phyloP scores from a whole-genome alignment of 2,797 vertebrate genomes.

The Cyclopterus lumpus region DNA sequence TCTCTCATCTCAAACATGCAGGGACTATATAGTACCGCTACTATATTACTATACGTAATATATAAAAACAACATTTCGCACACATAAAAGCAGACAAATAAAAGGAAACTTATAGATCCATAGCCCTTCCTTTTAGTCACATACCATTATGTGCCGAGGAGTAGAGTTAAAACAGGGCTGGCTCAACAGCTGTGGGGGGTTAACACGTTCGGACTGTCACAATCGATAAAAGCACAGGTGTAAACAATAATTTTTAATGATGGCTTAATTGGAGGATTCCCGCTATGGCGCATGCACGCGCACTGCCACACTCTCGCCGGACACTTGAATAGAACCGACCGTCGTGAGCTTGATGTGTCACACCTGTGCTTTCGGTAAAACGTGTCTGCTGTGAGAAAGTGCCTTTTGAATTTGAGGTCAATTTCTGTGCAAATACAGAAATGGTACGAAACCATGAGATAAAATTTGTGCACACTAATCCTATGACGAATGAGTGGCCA shows the following conservation, averaged over 20 bases:
- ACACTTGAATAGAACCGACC: neutral
- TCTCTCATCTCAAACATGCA: neutral
- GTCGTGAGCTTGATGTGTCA: neutral
- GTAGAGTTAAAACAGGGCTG: neutral
- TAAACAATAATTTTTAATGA: neutral
- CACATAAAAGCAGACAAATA: no score
- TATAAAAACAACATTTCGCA: neutral
- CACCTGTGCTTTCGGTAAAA: neutral
- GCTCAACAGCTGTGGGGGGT: neutral
- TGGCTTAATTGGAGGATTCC: neutral
- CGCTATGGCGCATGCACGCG: neutral
- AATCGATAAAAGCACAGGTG: neutral
- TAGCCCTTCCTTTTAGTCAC: neutral
- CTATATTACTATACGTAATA: no score
- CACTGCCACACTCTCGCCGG: neutral
- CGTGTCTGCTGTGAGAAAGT: neutral
- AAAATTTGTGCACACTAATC: neutral
- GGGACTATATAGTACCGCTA: no score
- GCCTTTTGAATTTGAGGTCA: neutral
- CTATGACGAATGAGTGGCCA: neutral
- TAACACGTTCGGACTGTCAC: neutral
- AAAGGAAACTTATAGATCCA: neutral
- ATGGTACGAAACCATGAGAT: neutral
- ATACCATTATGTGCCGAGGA: neutral
- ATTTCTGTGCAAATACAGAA: neutral